Base-by-base conservation (phyloP, 1,140 invertebrate genomes). In the Phocides pigmalion region DNA sequence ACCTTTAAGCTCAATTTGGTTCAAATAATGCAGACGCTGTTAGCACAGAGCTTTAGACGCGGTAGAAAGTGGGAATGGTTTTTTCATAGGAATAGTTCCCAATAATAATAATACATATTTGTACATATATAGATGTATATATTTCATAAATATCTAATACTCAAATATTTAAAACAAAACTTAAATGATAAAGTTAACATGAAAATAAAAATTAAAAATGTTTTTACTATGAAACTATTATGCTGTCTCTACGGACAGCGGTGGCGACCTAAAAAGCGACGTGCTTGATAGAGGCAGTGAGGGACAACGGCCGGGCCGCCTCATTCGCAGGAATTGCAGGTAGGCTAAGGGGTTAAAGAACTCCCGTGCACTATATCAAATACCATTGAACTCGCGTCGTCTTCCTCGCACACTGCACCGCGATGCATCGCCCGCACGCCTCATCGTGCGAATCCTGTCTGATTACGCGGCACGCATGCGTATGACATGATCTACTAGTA, bases 281-380 rank as follows among this genome's bases (percentile, higher is more conserved):
- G 82, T 87, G 86, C 79, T 71, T 74, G 78, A 83, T 86, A 85
- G 80, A 85, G 75, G 82, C 82, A 81, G 72, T 81, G 76, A 87
- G 89, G 91, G 87, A 90, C 90, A 90, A 89, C 83, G 89, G 81
- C 87, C 86, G 73, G 62, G 71, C 81, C 73, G 83, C 84, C 88
- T 88, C 86, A 87, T 87, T 87, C 85, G 85, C 87, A 90, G 85
- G 87, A 90, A 88, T 78, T 81, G 83, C 89, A 92, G 90, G 89
- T 91, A 92, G 91, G 90, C 88, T 91, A 92, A 87, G 83, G 89
- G 90, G 91, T 91, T 91, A 92, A 92, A 84, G 89, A 92, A 92
- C 91, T 89, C 83, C 70, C 70, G 77, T 92, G 91, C 89, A 92
- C 91, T 92, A 92, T 88, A 92, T 92, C 87, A 89, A 90, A 88